Evolutionary conservation across 2,888 invertebrate species (phyloP).

Genomic region (Papilio elwesi): DNA sequence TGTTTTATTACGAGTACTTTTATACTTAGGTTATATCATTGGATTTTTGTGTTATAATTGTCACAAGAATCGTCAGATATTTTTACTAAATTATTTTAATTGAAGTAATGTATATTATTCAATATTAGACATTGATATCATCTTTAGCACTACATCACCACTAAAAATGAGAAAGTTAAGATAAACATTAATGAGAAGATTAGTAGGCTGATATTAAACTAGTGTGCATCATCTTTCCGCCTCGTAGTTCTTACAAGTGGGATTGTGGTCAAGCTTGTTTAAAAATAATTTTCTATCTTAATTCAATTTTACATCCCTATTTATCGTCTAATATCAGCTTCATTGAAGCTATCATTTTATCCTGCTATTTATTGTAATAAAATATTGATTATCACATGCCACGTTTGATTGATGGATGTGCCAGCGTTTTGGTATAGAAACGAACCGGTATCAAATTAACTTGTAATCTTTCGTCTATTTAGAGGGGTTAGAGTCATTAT

Average conservation of each 20-base stretch:
- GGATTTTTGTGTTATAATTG: background rate
- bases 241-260: no score
- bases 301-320: background rate
- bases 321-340: background rate
- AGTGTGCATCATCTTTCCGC: no score
- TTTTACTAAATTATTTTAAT: background rate
- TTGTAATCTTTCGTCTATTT: conserved; percentile 57
- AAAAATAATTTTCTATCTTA: background rate
- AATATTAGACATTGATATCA: no score
- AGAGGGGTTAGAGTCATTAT: conserved; percentile 50
- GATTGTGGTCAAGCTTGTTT: no score
- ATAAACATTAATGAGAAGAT: no score
- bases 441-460: conserved; percentile 57
- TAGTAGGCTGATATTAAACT: no score
- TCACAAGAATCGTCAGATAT: background rate
- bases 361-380: conserved; percentile 17
- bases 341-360: background rate
- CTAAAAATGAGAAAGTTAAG: no score
- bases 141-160: no score
- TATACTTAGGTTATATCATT: conserved; percentile 1
- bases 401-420: conserved; percentile 62
- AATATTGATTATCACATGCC: conserved; percentile 57
- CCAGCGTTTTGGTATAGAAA: conserved; percentile 48
- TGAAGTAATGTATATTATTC: no score
- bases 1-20: no score